Evolutionary conservation across 2,797 vertebrate species (phyloP).

Genomic region (Coilia nasus): DNA sequence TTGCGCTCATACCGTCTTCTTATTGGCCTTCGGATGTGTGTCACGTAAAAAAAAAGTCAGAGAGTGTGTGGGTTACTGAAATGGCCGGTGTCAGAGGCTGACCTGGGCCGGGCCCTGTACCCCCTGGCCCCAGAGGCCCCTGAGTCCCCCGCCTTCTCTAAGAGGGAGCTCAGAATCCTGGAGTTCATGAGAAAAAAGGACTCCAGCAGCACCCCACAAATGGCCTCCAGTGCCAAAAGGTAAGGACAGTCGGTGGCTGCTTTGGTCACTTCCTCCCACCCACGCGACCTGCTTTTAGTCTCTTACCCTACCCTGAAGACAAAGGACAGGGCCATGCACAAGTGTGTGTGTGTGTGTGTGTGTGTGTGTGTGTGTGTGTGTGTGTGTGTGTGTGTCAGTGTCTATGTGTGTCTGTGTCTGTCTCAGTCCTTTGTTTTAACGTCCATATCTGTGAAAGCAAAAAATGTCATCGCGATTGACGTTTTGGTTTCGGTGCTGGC

Average conservation of each 20-base stretch:
- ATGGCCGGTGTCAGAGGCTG: constrained; percentile 80
- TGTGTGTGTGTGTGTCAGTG: constrained; percentile 22
- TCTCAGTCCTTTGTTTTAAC: neutral
- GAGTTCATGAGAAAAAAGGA: constrained; percentile 95
- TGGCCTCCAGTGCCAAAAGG: constrained; percentile 84
- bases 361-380: neutral
- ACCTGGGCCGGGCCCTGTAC: constrained; percentile 75
- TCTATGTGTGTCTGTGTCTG: neutral
- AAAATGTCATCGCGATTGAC: constrained; percentile 17
- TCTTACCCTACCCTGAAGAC: constrained; percentile 12
- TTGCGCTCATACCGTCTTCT: neutral
- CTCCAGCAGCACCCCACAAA: constrained; percentile 80
- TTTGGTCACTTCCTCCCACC: neutral
- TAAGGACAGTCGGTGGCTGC: constrained; percentile 68
- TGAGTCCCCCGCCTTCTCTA: constrained; percentile 76
- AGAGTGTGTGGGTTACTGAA: constrained; percentile 81
- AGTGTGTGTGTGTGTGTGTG: neutral
- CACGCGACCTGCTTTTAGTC: constrained; percentile 8
- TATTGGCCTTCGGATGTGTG: neutral
- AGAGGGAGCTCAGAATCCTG: constrained; percentile 88
- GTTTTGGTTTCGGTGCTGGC: constrained; percentile 2
- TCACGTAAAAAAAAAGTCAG: constrained; percentile 70
- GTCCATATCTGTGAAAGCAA: constrained; percentile 1
- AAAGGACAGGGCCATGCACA: constrained; percentile 10
- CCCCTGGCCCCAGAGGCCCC: constrained; percentile 74